Evolutionary conservation across 2,797 vertebrate genomes (phyloP).

Genomic region (Megalops cyprinoides): DNA sequence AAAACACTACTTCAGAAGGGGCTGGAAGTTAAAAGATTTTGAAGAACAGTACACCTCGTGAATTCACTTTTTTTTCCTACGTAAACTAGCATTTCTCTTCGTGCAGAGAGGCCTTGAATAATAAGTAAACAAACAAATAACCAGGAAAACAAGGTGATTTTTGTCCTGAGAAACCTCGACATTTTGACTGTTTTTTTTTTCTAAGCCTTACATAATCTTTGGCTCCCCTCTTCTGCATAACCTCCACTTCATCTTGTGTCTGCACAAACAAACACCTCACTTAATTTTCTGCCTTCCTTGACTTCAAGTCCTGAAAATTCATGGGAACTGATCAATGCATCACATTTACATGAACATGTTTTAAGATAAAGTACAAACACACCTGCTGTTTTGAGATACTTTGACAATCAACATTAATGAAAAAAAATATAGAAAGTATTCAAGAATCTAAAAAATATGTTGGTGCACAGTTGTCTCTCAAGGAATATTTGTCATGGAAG

Average conservation of each 20-base stretch:
- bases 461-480: neutral
- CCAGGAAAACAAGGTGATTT: neutral
- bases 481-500: neutral
- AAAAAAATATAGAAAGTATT: neutral
- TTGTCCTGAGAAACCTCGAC: neutral
- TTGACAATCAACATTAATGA: neutral
- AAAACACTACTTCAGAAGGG: slow-evolving; percentile 84
- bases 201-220: neutral
- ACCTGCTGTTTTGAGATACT: neutral
- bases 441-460: neutral
- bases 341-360: neutral
- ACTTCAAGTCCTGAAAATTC: neutral
- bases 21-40: slow-evolving; percentile 66
- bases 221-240: neutral
- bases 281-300: neutral
- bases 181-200: neutral
- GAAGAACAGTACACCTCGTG: neutral
- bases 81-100: neutral
- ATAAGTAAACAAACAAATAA: neutral
- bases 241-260: neutral
- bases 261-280: neutral
- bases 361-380: neutral
- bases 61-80: too few relatives aligned
- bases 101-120: too few relatives aligned
- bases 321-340: slow-evolving; percentile 2